Evolutionary conservation across 2,113 vertebrate genomes (phyloP), one percentile per base, ranked within the genome.

Genomic region (Talpa occidentalis): DNA sequence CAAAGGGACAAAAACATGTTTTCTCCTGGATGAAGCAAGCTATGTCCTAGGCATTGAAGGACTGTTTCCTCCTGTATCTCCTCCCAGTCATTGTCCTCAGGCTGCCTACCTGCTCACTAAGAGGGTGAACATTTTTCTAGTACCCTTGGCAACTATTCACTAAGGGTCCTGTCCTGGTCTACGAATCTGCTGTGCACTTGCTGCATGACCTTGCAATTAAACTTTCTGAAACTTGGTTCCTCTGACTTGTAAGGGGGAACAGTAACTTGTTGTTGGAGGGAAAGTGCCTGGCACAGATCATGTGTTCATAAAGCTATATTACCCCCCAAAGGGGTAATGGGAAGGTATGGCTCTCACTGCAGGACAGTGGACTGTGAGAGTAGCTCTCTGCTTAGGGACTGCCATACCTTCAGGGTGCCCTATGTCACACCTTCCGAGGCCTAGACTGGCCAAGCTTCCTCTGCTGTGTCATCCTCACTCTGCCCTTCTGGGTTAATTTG

Each of bases 401-500:
- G 44, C 44, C 69, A 59, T 52, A 76, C 21, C 59, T 49, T 79
- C 70, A n/a, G 15, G 10, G 26, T 66, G 64, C 16, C 72, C 64
- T 44, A 24, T 81, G 49, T 79, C 59, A 62, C 5, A 79, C 37
- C 44, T 76, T 96, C 60, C 70, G 74, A 89, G 81, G 26, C 35
- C 32, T 28, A 77, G 44, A 64, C 28, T 93, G 88, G 76, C 80
- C 70, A 69, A 44, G 32, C 10, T 69, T 49, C 89, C 42, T 56
- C 67, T 77, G 52, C 73, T 89, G 40, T 83, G 80, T 92, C 32
- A 44, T 64, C 54, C 69, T 87, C 49, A 21, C 60, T 21, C n/a
- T 95, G 47, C 73, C 70, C 26, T 92, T 91, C 79, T 89, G 70
- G 92, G 81, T 59, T 95, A 93, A 93, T 95, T 89, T 93, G 79